Evolutionary conservation across 2,888 invertebrate species (phyloP), one percentile per base, ranked within the genome.

Genomic region (Plagodis dolabraria): DNA sequence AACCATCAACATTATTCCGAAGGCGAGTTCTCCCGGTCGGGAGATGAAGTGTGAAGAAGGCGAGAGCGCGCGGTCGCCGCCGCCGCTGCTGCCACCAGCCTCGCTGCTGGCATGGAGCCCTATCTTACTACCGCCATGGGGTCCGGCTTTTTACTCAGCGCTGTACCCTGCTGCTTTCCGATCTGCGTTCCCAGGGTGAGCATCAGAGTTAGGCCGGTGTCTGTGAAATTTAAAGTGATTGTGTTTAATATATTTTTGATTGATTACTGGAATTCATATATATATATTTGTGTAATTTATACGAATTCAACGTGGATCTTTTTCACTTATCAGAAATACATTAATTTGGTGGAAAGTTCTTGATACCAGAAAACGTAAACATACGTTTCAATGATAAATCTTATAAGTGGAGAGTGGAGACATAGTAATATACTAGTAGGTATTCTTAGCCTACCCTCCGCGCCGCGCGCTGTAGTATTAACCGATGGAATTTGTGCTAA

Each of bases 101-200:
- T 95, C 96, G 57, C 93, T 96, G 80, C 85, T 96, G 80, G 95
- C 95, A 12, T 96, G 96, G 96, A 95, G 96, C 75, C 96, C 96
- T 47, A 94, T 96, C 64, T 85, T 96, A 75, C 87, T 96, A 82
- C 95, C 95, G 71, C 96, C 96, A 33, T 96, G 96, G 96, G 95
- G 95, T 54, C 95, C 95, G 70, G 95, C 96, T 43, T 92, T 96
- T 64, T 78, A 96, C 70, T 95, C 96, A 66, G 95, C 95, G 65
- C 95, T 95, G 80, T 96, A 95, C 87, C 96, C 95, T 76, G 95
- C 96, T 63, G 95, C 96, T 46, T 93, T 95, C 70, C 92, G 95
- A 49, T 95, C 95, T 57, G 96, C 96, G 65, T 92, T 96, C 74
- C 96, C 96, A 53, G 95, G 96, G 96, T 96, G 94, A 94, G 95